These are phyloP conservation scores for Listrodromus nycthemerus DNA, from an alignment of 2,888 invertebrate species.

Conservation along the genomic window DNA sequence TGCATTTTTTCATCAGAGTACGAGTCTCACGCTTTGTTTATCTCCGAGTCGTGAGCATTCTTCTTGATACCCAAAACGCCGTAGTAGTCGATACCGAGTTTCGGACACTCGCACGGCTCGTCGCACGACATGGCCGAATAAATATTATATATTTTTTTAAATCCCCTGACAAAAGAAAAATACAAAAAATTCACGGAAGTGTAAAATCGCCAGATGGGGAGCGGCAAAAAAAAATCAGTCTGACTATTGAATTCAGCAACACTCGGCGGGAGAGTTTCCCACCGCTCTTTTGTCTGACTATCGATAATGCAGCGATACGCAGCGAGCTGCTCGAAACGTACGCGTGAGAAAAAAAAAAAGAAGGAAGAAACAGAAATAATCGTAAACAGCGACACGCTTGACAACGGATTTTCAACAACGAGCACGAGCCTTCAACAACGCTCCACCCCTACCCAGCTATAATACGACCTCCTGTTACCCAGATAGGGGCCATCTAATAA, in stretches of 20 bases:
- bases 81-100: conserved; percentile 92
- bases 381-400: conserved; percentile 70
- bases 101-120: conserved; percentile 64
- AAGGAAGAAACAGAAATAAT: conserved; percentile 66
- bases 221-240: neutral
- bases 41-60: conserved; percentile 88
- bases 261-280: conserved; percentile 4
- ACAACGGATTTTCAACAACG: conserved; percentile 70
- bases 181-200: conserved; percentile 7
- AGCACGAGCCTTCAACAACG: conserved; percentile 77
- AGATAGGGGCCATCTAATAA: conserved; percentile 70
- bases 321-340: neutral
- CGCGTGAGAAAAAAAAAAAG: conserved; percentile 29
- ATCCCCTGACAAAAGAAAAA: neutral
- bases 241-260: conserved; percentile 53
- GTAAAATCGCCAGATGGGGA: neutral
- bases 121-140: conserved; percentile 44
- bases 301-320: conserved; percentile 50
- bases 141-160: neutral
- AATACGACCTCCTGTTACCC: conserved; percentile 67
- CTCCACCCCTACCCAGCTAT: conserved; percentile 69
- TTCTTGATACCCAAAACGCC: conserved; percentile 90
- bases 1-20: neutral
- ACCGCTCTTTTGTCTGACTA: conserved; percentile 59
- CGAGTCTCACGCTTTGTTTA: conserved; percentile 88